phyloP scores from a whole-genome alignment of 2,797 vertebrate species.

The Harpagifer antarcticus region DNA sequence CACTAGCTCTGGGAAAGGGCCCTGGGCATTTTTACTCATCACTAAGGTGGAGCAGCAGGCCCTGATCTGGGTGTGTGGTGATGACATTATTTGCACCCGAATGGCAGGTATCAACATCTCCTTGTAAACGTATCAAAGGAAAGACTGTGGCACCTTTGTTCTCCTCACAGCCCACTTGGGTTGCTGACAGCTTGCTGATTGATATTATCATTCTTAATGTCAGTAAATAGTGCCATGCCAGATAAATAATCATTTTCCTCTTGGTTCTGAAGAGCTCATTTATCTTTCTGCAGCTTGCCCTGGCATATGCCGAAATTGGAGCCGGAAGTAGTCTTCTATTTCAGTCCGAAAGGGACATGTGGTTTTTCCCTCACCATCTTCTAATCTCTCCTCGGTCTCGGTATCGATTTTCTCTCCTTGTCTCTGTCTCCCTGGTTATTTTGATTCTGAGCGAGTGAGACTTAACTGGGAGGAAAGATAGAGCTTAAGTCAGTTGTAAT shows the following conservation, averaged over 20 bases:
- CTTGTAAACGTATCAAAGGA: constrained; percentile 84
- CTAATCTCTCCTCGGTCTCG: constrained; percentile 64
- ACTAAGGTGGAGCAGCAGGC: constrained; percentile 68
- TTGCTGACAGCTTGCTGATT: constrained; percentile 86
- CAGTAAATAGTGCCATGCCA: constrained; percentile 87
- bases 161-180: constrained; percentile 83
- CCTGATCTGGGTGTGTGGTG: constrained; percentile 71
- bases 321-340: constrained; percentile 81
- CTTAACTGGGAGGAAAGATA: constrained; percentile 72
- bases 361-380: constrained; percentile 41
- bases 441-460: constrained; percentile 76
- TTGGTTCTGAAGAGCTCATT: constrained; percentile 81
- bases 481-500: constrained; percentile 79
- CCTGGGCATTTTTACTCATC: constrained; percentile 79
- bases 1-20: constrained; percentile 51
- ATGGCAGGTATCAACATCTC: constrained; percentile 86
- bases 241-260: constrained; percentile 87
- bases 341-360: constrained; percentile 69
- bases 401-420: constrained; percentile 56
- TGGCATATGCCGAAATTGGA: constrained; percentile 79
- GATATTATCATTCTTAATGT: constrained; percentile 93
- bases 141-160: constrained; percentile 86
- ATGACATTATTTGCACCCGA: constrained; percentile 87
- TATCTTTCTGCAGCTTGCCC: constrained; percentile 80
- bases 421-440: constrained; percentile 71